Base-by-base conservation (phyloP, 2,888 invertebrate species). In the Pseudococcus viburni region DNA sequence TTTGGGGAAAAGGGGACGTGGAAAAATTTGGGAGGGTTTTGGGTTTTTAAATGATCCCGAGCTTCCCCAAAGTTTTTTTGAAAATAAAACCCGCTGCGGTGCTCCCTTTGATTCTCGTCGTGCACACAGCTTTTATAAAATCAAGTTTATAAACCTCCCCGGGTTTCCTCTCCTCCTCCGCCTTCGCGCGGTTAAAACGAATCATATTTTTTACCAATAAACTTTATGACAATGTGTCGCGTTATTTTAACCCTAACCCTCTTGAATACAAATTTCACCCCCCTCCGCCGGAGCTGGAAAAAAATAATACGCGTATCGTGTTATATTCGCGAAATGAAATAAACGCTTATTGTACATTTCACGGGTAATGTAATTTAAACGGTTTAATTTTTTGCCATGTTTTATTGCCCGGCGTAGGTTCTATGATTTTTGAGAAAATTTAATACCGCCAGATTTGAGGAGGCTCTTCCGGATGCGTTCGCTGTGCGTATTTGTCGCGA, bases 211-310 rank as follows among this genome's bases (percentile, higher is more conserved):
- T 77, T 77, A 77, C 68, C 22, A 73, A 33, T 87, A 87, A 64
- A 73, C 73, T 87, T 73, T 87, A 87, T 87, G 85, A 59, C 85
- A 64, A 64, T 86, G 85, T 86, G 77, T 87, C 87, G 77, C 87
- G 86, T 86, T 87, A 77, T 87, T 86, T 87, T 87, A 87, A 87
- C 87, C 87, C 87, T 77, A 77, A 87, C 87, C 77, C 87, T 87
- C 77, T 48, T 77, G 87, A 87, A 87, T 87, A 87, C 87, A 87
- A 87, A 87, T 87, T 87, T 77, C 17, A 48, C 1, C 55, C 84
- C 84, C 12, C 15, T 12, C 84, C 51, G 26, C 15, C 22, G 0
- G 2, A 51, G 51, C n/a, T 46, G 4, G 73, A 86, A 73, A 73
- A 73, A 86, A 39, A 73, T 22, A 77, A 73, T 46, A 77, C 39